Base-by-base conservation (phyloP, 30 jellyfish, hydroid and myxozoan genomes). In the Morbakka virulenta region DNA sequence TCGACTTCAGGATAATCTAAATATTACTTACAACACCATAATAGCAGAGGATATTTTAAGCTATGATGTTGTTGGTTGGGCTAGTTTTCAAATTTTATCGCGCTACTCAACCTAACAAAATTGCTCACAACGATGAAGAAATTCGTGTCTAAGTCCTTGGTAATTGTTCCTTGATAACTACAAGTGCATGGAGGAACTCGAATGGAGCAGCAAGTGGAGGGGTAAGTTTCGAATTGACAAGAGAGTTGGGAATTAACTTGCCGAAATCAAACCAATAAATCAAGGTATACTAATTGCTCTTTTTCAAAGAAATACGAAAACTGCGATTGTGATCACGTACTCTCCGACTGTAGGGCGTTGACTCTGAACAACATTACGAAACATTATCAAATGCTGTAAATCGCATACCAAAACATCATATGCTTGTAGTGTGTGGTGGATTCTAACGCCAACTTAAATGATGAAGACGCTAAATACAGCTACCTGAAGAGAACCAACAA, bases 361-460 rank as follows among this genome's bases (percentile, higher is more conserved):
- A 76, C 4, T 66, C 87, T 12, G 64, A 53, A 2, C 72, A 76
- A 28, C 85, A 76, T 74, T 76, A 76, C 51, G 84, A 64, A n/a
- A n/a, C n/a, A n/a, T n/a, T n/a, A n/a, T n/a, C n/a, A n/a, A n/a
- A n/a, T n/a, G n/a, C n/a, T n/a, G 9, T n/a, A 62, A 2, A 23
- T 76, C 4, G 21, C 74, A 28, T 50, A 6, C 84, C 84, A 27
- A 76, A 76, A 62, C 87, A 76, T 32, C 57, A 76, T 33, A 22
- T 76, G 13, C 50, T 33, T 13, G 12, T 76, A 22, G 87, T 76
- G n/a, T 17, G 31, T 76, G n/a, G 84, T 85, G 4, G 87, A 76
- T 32, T 76, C 26, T 85, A 62, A 76, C 28, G 87, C 87, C 6
- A 74, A 76, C 73, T 12, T 76, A 9, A 85, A 85, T 28, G 49